These are phyloP conservation scores for Druon quercuslanigerum DNA, from an alignment of 1,140 invertebrate genomes.

Conservation along the genomic window DNA sequence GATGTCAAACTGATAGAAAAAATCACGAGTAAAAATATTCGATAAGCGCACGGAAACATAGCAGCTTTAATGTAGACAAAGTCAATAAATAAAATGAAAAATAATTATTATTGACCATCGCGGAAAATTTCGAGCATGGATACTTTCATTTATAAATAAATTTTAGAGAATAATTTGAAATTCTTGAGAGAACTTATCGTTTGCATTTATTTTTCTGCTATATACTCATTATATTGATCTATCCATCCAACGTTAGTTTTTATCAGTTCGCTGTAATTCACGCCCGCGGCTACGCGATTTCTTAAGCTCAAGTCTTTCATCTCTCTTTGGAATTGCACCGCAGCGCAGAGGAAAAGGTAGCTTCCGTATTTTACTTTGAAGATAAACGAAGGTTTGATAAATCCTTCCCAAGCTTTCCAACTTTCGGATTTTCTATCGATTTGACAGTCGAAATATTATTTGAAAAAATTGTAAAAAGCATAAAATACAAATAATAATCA, in stretches of 20 bases:
- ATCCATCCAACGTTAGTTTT: background rate
- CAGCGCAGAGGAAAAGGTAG: background rate
- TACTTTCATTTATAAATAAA: background rate
- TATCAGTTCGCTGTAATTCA: conserved; percentile 30
- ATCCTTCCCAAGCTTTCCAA: background rate
- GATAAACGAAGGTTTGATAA: background rate
- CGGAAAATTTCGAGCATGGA: background rate
- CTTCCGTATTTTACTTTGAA: conserved; percentile 4
- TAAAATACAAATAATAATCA: background rate
- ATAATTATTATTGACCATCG: too few relatives aligned
- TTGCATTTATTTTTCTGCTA: background rate
- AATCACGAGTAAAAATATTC: too few relatives aligned
- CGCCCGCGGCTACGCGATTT: conserved; percentile 13
- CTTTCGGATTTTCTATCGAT: background rate
- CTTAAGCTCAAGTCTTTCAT: conserved; percentile 6
- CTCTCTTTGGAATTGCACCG: background rate
- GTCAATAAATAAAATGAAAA: too few relatives aligned
- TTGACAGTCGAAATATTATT: background rate
- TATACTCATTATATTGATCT: conserved; percentile 11
- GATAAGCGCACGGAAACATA: too few relatives aligned
- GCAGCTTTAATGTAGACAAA: too few relatives aligned
- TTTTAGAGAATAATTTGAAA: background rate
- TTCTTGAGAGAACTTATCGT: background rate
- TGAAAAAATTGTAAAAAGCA: background rate
- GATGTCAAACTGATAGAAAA: too few relatives aligned